Evolutionary conservation across 2,113 vertebrate genomes (phyloP).

Genomic region (Forbesichthys agassizii): DNA sequence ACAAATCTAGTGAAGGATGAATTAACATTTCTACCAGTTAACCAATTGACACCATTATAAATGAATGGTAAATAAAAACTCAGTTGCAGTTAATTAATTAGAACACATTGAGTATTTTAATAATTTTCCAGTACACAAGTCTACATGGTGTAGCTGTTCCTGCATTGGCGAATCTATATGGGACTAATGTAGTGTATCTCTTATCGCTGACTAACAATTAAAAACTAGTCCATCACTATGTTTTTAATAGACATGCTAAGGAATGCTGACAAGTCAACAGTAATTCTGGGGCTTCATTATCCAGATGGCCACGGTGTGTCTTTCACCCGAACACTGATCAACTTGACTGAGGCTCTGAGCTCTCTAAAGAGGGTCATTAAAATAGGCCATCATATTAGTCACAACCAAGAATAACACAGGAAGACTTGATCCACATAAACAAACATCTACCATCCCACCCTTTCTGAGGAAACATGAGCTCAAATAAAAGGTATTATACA

Average conservation of each 20-base stretch:
- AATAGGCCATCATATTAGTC: conserved; percentile 26
- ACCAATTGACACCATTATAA: too few species aligned
- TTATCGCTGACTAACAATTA: too few species aligned
- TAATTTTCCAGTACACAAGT: too few species aligned
- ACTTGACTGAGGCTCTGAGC: conserved; percentile 38
- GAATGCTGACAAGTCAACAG: conserved; percentile 49
- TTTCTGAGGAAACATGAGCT: background rate
- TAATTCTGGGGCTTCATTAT: conserved; percentile 52
- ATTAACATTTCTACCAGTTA: too few species aligned
- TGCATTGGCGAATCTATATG: too few species aligned
- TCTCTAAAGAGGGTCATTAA: conserved; percentile 39
- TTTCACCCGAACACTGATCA: conserved; percentile 52
- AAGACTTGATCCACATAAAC: conserved; percentile 6
- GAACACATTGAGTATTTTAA: too few species aligned
- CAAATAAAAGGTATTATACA: background rate
- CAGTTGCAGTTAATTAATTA: too few species aligned
- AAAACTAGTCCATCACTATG: background rate
- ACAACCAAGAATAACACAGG: conserved; percentile 6
- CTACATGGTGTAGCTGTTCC: too few species aligned
- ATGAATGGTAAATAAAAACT: too few species aligned
- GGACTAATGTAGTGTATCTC: too few species aligned
- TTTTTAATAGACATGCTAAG: background rate
- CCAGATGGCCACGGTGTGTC: conserved; percentile 52
- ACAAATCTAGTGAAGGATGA: too few species aligned
- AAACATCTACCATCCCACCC: background rate